Conservation (phyloP, 2,797 vertebrate genomes). For the Hafferia zeledoni region DNA sequence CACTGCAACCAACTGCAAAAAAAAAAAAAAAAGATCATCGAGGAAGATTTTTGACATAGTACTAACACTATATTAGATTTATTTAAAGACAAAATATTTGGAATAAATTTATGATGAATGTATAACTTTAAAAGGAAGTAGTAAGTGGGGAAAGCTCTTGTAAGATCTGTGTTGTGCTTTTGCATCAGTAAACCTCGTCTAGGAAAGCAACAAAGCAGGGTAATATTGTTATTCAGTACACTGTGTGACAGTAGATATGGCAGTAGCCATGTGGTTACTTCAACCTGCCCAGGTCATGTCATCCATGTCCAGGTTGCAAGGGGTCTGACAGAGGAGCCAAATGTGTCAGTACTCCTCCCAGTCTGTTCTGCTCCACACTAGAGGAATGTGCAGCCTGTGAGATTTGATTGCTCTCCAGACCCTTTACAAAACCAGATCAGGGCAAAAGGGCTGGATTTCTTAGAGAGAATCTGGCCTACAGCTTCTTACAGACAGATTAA, state of each 20-base stretch:
- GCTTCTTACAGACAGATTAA: conserved; percentile 64
- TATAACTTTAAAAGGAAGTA: neutral
- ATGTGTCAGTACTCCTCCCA: neutral
- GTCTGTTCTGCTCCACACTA: neutral
- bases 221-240: accelerated
- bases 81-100: neutral
- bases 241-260: neutral
- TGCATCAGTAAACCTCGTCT: neutral
- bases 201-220: neutral
- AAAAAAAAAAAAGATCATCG: neutral
- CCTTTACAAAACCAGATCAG: neutral
- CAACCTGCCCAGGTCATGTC: accelerated
- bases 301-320: neutral
- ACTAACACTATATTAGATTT: neutral
- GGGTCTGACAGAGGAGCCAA: neutral
- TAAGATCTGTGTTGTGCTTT: neutral
- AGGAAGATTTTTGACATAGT: neutral
- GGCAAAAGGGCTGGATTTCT: conserved; percentile 56
- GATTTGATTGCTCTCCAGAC: neutral
- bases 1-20: neutral
- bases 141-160: neutral
- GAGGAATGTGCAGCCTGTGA: neutral
- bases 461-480: conserved; percentile 42
- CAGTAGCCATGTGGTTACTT: neutral
- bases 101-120: neutral